Conservation (phyloP, 2,113 vertebrate species). For the Caranx melampygus region DNA sequence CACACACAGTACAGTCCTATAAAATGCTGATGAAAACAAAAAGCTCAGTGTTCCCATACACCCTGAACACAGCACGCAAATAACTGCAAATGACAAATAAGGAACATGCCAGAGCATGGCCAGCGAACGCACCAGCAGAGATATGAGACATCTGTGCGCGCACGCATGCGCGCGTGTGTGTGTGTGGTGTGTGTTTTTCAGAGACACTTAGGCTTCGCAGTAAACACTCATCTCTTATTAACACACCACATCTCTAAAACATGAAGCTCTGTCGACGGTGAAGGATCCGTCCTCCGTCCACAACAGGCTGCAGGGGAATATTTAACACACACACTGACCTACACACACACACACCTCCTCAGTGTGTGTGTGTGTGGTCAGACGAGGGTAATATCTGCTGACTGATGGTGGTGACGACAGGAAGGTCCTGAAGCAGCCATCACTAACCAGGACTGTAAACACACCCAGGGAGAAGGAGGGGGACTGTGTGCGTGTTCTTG, state of each 20-base stretch:
- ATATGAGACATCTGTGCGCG: constrained; percentile 12
- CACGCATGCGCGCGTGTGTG: constrained; percentile 28
- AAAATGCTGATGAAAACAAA: not conserved
- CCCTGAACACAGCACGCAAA: constrained; percentile 7
- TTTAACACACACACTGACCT: constrained; percentile 37
- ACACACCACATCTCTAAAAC: constrained; percentile 64
- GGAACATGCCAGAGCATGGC: constrained; percentile 1
- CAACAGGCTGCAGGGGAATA: constrained; percentile 33
- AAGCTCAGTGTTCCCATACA: not conserved
- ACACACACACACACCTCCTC: constrained; percentile 33
- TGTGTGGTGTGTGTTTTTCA: constrained; percentile 29
- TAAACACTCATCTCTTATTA: constrained; percentile 71
- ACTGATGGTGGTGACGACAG: constrained; percentile 68
- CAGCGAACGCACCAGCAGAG: constrained; percentile 3
- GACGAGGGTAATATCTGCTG: constrained; percentile 68
- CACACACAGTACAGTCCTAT: too few species aligned
- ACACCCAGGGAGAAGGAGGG: not conserved
- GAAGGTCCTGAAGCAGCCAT: constrained; percentile 69
- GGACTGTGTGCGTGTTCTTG: constrained; percentile 7
- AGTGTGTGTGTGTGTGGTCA: constrained; percentile 54
- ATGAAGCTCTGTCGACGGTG: constrained; percentile 27
- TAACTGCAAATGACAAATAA: not conserved
- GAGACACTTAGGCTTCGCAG: constrained; percentile 56
- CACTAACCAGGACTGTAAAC: constrained; percentile 69
- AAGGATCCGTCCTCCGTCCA: not conserved